These are phyloP conservation scores for Proctacanthus coquilletti DNA, from an alignment of 1,140 invertebrate genomes.

Conservation along the genomic window DNA sequence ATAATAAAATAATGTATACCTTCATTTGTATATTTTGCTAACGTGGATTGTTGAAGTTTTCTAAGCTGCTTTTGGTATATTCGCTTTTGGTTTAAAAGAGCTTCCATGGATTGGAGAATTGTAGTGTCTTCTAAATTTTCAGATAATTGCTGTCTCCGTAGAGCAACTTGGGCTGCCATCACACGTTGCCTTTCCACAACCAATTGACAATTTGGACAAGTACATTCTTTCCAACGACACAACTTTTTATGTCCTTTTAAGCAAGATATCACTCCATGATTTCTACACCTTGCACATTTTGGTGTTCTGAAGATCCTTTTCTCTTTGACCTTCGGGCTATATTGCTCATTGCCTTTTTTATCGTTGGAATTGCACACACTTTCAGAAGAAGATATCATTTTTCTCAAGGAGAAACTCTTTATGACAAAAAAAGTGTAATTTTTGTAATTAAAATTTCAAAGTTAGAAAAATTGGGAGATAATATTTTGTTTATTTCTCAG, in stretches of 20 bases:
- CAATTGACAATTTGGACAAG: constrained; percentile 71
- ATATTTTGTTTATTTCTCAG: too few relatives aligned
- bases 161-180: constrained; percentile 73
- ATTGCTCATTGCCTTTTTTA: neutral
- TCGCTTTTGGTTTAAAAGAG: constrained; percentile 35
- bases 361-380: too few relatives aligned
- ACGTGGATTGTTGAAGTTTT: constrained; percentile 41
- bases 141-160: constrained; percentile 46
- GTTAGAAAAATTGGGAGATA: too few relatives aligned
- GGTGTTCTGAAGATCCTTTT: constrained; percentile 51
- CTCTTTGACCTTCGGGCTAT: too few relatives aligned
- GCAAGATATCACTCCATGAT: constrained; percentile 78
- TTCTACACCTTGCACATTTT: constrained; percentile 76
- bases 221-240: constrained; percentile 64
- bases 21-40: too few relatives aligned
- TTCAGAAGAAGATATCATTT: too few relatives aligned
- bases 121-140: constrained; percentile 18
- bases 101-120: constrained; percentile 23
- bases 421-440: too few relatives aligned
- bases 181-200: constrained; percentile 75
- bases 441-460: too few relatives aligned
- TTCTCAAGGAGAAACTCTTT: too few relatives aligned
- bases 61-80: constrained; percentile 42
- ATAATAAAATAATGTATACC: too few relatives aligned
- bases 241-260: constrained; percentile 74